These are phyloP conservation scores for Taenioides sp. DNA, from an alignment of 2,797 vertebrate genomes.

Conservation along the genomic window DNA sequence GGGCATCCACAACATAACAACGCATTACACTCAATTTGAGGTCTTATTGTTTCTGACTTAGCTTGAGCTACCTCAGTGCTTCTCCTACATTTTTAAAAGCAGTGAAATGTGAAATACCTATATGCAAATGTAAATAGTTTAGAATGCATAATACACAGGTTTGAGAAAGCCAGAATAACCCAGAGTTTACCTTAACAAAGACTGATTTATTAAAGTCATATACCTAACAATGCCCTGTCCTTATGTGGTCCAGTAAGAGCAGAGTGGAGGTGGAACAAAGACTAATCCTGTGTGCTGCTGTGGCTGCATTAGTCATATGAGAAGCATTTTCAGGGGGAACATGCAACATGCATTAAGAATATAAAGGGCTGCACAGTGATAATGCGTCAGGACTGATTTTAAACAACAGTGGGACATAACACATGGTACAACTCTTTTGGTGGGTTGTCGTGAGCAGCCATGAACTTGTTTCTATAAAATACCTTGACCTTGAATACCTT, in stretches of 20 bases:
- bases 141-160: not conserved
- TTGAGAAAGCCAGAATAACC: not conserved
- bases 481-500: too few relatives aligned
- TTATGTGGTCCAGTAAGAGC: not conserved
- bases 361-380: not conserved
- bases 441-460: not conserved
- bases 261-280: not conserved
- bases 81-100: not conserved
- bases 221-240: not conserved
- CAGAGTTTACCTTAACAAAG: not conserved
- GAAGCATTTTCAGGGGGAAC: constrained; percentile 10
- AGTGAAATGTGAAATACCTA: not conserved
- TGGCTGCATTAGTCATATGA: constrained; percentile 10
- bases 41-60: not conserved
- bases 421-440: not conserved
- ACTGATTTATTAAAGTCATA: not conserved
- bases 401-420: not conserved
- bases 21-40: not conserved
- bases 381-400: not conserved
- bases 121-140: not conserved
- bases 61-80: not conserved
- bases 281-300: not conserved
- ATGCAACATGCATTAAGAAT: constrained; percentile 1
- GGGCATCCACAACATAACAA: not conserved
- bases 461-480: too few relatives aligned